A percentile compares a stretch with the other conserved stretches of the same genome.
Evolutionary conservation across 2,797 vertebrate species (phyloP).

Genomic region (Pantherophis vulpinus): DNA sequence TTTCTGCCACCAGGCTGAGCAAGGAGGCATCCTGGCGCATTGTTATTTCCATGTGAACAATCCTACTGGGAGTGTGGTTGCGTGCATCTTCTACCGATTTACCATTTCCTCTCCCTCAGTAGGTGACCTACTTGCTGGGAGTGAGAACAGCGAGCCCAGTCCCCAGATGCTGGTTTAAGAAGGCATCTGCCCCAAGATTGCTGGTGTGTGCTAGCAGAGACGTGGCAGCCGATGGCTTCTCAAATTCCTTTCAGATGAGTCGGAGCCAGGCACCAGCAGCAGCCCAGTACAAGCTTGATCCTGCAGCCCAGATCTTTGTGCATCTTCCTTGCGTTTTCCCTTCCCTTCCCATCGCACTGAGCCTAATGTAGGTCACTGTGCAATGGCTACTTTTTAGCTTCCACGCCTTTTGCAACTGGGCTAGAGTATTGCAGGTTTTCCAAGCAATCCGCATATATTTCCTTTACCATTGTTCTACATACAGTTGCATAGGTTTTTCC

Average conservation of each 20-base stretch:
- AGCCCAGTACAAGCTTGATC: background rate
- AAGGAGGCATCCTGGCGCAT: background rate
- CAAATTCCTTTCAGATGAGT: slow-evolving; percentile 8
- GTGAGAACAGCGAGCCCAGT: background rate
- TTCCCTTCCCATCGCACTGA: background rate
- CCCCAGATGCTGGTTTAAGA: background rate
- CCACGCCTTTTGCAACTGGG: background rate
- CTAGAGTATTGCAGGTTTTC: background rate
- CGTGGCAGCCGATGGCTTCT: background rate
- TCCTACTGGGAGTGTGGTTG: background rate
- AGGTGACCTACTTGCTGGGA: background rate
- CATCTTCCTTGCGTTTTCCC: background rate
- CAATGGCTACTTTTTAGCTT: background rate
- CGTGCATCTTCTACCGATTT: background rate
- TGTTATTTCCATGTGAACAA: background rate
- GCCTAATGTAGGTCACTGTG: slow-evolving; percentile 1
- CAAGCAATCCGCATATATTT: background rate
- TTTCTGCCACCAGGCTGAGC: background rate
- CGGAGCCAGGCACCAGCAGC: background rate
- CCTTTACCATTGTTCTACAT: background rate
- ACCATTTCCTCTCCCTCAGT: background rate
- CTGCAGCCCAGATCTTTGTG: background rate
- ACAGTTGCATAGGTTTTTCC: background rate
- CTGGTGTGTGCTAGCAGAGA: background rate
- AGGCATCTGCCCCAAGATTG: background rate